Evolutionary conservation across 30 jellyfish, hydroid and myxozoan species (phyloP), one percentile per base, ranked within the genome.

Genomic region (Aurelia coerulea): DNA sequence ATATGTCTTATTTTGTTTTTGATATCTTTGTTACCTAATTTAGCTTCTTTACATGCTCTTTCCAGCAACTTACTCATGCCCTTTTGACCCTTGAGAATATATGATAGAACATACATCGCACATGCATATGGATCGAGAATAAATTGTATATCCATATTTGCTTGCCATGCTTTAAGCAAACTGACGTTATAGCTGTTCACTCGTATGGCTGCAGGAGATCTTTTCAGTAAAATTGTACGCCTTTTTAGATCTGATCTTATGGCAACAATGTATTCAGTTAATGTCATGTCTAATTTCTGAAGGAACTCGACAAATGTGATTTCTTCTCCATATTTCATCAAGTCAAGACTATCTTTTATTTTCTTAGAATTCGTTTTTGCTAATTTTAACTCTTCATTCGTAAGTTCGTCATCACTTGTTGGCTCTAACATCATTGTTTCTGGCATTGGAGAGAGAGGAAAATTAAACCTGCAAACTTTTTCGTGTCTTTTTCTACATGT

Each of bases 71-170:
- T 39, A 39, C 50, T 39, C 50, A 39, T 39, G 50, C 50, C 50
- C 5, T 39, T 39, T 39, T 39, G 50, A 39, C 50, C 50, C 50
- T 39, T 39, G 50, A 39, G 50, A 2, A 39, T 39, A 39, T 39
- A 39, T 39, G 50, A 39, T 39, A 39, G 50, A 39, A 2, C 50
- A 39, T 39, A 39, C 50, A 39, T 39, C 3, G 89, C 89, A 60
- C 89, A 78, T 9, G 84, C 89, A 64, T 78, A 78, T 56, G 89
- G 89, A 41, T 78, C 89, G 7, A 78, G 31, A 31, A 78, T 34
- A 39, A 39, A 39, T 39, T 39, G 50, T 2, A 39, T 39, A 39
- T 39, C 50, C 50, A 39, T 39, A 2, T 9, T 78, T 3, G 89
- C 89, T 62, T 64, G 79, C 84, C 84, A 78, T 78, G 89, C 89